phyloP scores from a whole-genome alignment of 92 coral and sea anemone genomes.

The Zoanthus sansibaricus region DNA sequence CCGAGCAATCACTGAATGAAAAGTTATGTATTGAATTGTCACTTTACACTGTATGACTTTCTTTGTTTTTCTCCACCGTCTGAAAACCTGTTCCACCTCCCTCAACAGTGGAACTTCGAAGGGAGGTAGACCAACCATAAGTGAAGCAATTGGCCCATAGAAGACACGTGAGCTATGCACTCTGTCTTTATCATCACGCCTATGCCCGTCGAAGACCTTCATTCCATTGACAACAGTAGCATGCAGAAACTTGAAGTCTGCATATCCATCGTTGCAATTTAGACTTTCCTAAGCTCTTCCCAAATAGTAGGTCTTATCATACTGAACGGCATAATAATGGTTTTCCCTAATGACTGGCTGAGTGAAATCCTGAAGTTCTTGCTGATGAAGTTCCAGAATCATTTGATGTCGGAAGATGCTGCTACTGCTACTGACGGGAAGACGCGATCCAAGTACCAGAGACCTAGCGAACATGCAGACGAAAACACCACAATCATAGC shows the following conservation, averaged over 20 bases:
- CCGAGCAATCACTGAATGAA: constrained; percentile 6
- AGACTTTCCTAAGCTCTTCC: constrained; percentile 17
- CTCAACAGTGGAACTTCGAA: constrained; percentile 3
- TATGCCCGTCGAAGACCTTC: neutral
- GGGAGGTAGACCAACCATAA: neutral
- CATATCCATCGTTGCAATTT: constrained; percentile 1
- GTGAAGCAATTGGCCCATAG: constrained; percentile 14
- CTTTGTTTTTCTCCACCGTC: neutral
- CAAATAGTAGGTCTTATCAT: constrained; percentile 7
- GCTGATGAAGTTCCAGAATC: constrained; percentile 13
- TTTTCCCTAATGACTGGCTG: neutral
- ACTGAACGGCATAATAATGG: constrained; percentile 1
- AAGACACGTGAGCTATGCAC: constrained; percentile 17
- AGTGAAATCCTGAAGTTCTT: constrained; percentile 10
- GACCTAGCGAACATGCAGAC: neutral
- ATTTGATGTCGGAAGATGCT: neutral
- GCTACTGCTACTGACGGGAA: neutral
- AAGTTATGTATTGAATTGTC: neutral
- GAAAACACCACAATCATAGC: constrained; percentile 47
- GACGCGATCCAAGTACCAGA: neutral
- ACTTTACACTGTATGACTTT: neutral
- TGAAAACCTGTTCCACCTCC: constrained; percentile 7
- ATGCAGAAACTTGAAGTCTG: constrained; percentile 32
- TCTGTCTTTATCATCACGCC: neutral
- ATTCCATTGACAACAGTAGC: neutral